Base-by-base conservation (phyloP, 1,140 invertebrate genomes). In the Antheraea mylitta region DNA sequence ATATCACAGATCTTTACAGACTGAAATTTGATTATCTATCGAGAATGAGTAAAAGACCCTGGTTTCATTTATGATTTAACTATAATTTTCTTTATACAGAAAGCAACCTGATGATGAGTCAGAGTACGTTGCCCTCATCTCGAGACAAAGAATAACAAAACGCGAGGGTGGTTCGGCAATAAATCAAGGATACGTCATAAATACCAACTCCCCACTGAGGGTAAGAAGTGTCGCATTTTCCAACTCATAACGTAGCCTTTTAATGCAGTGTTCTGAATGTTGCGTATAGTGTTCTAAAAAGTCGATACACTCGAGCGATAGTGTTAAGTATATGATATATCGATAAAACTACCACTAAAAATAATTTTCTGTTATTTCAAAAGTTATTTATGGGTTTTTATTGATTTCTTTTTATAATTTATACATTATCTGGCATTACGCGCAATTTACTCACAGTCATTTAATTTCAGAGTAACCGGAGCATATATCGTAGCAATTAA, bases 201-300 rank as follows among this genome's bases (percentile, higher is more conserved):
- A 89, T 89, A 87, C 77, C 68, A 64, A 69, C 79, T 78, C 83
- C 81, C 82, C 75, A 80, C 79, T 67, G 73, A 76, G 85, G 83
- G 83, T 86, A 86, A 86, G 85, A 86, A 87, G 85, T 86, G 84
- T 87, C 84, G 79, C 85, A 85, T 89, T 89, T 89, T 89, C 87
- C 87, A 81, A 87, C 76, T 86, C 86, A 89, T 89, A 87, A 84
- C 79, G 78, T 72, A 75, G 73, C 68, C 68, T 79, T 74, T 67
- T 89, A 86, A 89, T 86, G 84, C 79, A 89, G 76, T 88, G 73
- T 71, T 71, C 62, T 69, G 67, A 64, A 75, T 76, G 71, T 69
- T 66, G 72, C 71, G 73, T 73, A 72, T 19, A 36, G 18, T 61
- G 59, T 61, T 30, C 45, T n/a, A 53, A 16, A 53, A 53, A 16